Conservation (phyloP, 2,888 invertebrate species). For the Aphidoletes aphidimyza region DNA sequence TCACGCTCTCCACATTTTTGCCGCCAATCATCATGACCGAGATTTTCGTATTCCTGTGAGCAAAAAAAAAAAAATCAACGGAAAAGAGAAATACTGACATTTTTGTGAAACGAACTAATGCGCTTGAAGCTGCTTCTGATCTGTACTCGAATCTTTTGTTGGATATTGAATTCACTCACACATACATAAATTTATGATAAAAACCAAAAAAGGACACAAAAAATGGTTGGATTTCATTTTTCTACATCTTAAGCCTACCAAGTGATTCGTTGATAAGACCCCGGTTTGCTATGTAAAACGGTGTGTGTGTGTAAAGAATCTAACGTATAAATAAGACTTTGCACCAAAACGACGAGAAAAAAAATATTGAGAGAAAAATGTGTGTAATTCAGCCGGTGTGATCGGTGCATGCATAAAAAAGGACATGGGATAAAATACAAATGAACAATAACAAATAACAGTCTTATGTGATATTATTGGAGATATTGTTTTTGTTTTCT, state of each 20-base stretch:
- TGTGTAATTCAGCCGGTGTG: not conserved
- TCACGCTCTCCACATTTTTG: not conserved
- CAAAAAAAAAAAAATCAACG: no score
- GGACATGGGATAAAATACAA: not conserved
- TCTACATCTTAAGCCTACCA: not conserved
- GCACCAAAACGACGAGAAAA: not conserved
- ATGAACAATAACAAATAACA: constrained; percentile 44
- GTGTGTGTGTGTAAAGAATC: not conserved
- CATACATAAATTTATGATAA: not conserved
- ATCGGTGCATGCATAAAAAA: not conserved
- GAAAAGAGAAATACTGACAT: not conserved
- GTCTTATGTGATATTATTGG: constrained; percentile 35
- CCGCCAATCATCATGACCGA: not conserved
- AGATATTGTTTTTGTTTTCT: not conserved
- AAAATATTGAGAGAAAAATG: not conserved
- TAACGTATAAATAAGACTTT: not conserved
- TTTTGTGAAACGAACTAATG: not conserved
- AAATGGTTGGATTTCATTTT: not conserved
- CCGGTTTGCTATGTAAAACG: not conserved
- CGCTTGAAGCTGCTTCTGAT: not conserved
- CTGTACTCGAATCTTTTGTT: not conserved
- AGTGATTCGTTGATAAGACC: not conserved
- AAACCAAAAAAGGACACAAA: not conserved
- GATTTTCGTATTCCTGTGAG: constrained; percentile 10
- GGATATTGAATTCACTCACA: not conserved